A percentile compares a stretch with the other conserved stretches of the same genome.
phyloP scores from a whole-genome alignment of 2,113 vertebrate genomes.

The Eira barbara region DNA sequence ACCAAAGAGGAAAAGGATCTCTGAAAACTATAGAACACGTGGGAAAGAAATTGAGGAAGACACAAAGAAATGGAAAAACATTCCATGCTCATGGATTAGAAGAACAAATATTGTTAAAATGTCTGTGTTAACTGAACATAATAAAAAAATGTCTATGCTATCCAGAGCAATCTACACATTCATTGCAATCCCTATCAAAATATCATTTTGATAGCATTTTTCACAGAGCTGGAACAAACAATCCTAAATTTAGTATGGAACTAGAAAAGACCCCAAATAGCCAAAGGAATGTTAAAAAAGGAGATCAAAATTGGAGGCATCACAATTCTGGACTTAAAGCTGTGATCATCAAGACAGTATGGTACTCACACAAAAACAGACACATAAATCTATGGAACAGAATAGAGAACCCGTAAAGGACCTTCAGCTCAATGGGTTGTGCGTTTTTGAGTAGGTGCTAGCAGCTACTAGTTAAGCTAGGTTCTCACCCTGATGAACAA shows the following conservation, averaged over 20 bases:
- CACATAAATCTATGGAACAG: background rate
- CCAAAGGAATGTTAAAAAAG: background rate
- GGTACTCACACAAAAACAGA: background rate
- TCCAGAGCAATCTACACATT: background rate
- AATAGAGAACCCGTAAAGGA: background rate
- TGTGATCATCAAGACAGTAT: background rate
- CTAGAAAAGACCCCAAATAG: background rate
- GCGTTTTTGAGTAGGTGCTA: background rate
- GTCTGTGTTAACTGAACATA: background rate
- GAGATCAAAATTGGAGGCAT: background rate
- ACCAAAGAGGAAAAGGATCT: background rate
- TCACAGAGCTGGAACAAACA: background rate
- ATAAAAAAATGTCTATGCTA: background rate
- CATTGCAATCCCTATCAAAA: background rate
- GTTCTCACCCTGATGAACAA: background rate
- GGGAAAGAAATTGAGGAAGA: background rate
- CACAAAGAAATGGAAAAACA: background rate
- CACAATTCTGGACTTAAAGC: background rate
- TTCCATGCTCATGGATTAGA: background rate
- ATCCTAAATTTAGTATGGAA: background rate
- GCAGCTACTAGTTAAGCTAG: background rate
- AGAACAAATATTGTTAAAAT: background rate
- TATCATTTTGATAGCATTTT: background rate
- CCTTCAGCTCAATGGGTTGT: background rate
- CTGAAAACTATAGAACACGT: background rate